phyloP scores from a whole-genome alignment of 2,797 vertebrate genomes.

The Picus viridis region DNA sequence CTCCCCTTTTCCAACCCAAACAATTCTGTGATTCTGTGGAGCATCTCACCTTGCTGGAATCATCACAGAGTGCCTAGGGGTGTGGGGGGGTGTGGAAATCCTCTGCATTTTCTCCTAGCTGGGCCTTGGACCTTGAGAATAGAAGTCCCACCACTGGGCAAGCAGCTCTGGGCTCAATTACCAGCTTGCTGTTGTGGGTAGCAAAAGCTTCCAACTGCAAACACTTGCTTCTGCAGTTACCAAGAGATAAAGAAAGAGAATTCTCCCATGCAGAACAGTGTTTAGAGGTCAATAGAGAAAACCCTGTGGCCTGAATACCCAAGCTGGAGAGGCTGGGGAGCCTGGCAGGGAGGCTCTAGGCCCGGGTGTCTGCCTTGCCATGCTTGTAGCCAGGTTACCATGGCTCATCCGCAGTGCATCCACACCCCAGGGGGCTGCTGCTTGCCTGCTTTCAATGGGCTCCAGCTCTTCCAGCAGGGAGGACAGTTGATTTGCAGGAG shows the following conservation, averaged over 20 bases:
- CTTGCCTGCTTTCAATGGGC: neutral
- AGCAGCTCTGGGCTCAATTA: neutral
- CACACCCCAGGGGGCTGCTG: neutral
- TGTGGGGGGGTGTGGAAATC: no score
- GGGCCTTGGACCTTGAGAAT: neutral
- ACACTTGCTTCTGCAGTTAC: slow-evolving; percentile 1
- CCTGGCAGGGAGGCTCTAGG: slow-evolving; percentile 16
- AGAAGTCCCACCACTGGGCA: neutral
- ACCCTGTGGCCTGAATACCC: slow-evolving; percentile 58
- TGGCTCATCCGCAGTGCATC: slow-evolving; percentile 44
- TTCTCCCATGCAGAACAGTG: slow-evolving; percentile 60
- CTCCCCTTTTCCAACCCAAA: no score
- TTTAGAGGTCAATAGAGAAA: slow-evolving; percentile 33
- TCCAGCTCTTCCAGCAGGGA: slow-evolving; percentile 1
- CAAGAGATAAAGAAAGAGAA: slow-evolving; percentile 38
- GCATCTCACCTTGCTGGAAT: neutral
- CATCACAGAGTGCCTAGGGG: neutral
- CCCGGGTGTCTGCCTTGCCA: slow-evolving; percentile 37
- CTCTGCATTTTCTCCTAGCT: neutral
- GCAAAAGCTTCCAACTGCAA: neutral
- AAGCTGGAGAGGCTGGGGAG: neutral
- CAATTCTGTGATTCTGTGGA: neutral
- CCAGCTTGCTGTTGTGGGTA: neutral
- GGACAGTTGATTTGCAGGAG: slow-evolving; percentile 42
- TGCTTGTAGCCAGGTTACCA: slow-evolving; percentile 63